A percentile compares a stretch with the other conserved stretches of the same genome.
phyloP scores from a whole-genome alignment of 2,797 vertebrate species.

The Gymnoscopelus microlampas region DNA sequence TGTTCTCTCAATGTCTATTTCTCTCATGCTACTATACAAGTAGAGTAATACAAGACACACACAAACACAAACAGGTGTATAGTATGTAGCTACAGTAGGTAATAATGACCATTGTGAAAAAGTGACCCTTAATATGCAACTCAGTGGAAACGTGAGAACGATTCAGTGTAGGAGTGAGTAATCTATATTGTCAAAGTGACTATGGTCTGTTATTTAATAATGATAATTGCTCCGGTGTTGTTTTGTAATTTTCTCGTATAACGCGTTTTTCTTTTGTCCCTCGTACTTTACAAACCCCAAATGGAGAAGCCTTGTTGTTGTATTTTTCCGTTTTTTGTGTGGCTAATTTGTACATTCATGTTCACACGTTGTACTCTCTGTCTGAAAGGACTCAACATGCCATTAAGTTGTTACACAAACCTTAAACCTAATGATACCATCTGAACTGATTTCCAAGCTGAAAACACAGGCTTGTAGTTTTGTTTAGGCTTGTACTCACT shows the following conservation, averaged over 20 bases:
- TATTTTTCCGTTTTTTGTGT: slow-evolving; percentile 1
- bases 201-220: slow-evolving; percentile 77
- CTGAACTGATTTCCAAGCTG: no score
- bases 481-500: not conserved
- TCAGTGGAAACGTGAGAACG: slow-evolving; percentile 80
- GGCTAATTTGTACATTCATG: slow-evolving; percentile 29
- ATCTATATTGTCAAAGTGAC: slow-evolving; percentile 78
- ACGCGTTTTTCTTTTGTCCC: slow-evolving; percentile 31
- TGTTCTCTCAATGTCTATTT: slow-evolving; percentile 8
- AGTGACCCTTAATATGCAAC: slow-evolving; percentile 85
- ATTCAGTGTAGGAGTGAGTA: slow-evolving; percentile 75
- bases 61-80: slow-evolving; percentile 71
- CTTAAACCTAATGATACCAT: slow-evolving; percentile 25
- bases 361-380: not conserved
- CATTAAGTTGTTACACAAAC: slow-evolving; percentile 26
- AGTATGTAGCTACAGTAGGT: slow-evolving; percentile 81
- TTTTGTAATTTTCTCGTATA: slow-evolving; percentile 52
- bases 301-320: slow-evolving; percentile 53
- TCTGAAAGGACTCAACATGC: slow-evolving; percentile 46
- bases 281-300: slow-evolving; percentile 38
- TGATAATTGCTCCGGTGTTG: slow-evolving; percentile 51
- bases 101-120: slow-evolving; percentile 81
- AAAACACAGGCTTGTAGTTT: no score
- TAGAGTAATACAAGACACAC: slow-evolving; percentile 2
- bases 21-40: slow-evolving; percentile 13